A percentile compares a stretch with the other conserved stretches of the same genome.
phyloP scores from a whole-genome alignment of 2,797 vertebrate genomes.

The Gallinago nigripennis region DNA sequence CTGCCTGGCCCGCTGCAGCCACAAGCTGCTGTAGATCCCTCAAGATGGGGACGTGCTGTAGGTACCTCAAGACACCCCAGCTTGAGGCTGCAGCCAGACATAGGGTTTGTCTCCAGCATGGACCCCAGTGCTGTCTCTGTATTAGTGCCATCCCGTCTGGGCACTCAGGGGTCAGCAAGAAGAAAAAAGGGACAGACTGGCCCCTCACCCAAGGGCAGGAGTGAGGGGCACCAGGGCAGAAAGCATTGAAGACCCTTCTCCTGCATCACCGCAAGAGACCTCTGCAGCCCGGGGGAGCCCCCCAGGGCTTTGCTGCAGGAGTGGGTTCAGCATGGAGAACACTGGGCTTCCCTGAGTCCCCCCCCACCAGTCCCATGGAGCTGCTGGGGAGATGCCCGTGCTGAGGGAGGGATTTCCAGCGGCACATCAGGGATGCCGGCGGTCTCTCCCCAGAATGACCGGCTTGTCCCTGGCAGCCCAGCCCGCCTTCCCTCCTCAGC shows the following conservation, averaged over 20 bases:
- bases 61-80: neutral
- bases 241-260: neutral
- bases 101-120: neutral
- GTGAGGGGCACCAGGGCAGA: neutral
- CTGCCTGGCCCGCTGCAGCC: neutral
- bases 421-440: neutral
- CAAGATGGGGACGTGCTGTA: neutral
- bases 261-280: fast-evolving
- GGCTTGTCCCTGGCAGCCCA: neutral
- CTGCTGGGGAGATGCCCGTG: neutral
- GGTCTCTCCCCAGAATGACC: neutral
- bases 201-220: neutral
- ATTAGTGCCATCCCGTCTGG: neutral
- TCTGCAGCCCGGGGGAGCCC: neutral
- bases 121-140: neutral
- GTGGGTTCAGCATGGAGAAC: fast-evolving
- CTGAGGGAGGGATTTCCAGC: neutral
- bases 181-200: neutral
- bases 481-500: neutral
- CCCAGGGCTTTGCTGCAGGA: neutral
- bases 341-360: neutral
- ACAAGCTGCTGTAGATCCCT: neutral
- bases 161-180: fast-evolving
- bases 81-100: neutral
- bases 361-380: fast-evolving